These are phyloP conservation scores for Leptopilina boulardi DNA, from an alignment of 1,140 invertebrate genomes.

Conservation along the genomic window DNA sequence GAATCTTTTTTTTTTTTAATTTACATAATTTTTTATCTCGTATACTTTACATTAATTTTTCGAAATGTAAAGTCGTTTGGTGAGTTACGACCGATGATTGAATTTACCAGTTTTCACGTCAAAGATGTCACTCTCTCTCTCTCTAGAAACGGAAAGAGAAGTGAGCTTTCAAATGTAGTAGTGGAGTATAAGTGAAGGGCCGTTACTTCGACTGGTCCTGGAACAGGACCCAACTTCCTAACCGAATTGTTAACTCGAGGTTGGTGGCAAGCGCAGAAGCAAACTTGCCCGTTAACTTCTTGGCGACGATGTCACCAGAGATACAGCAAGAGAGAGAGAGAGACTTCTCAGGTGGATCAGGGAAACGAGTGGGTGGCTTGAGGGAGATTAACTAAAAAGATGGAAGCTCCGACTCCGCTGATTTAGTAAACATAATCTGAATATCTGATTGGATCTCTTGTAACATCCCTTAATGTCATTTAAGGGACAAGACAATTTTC, in stretches of 20 bases:
- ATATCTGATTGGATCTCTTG: conserved; percentile 64
- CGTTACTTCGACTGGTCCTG: conserved; percentile 21
- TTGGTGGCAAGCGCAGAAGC: conserved; percentile 50
- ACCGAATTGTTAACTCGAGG: conserved; percentile 66
- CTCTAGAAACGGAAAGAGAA: conserved; percentile 12
- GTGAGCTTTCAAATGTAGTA: conserved; percentile 15
- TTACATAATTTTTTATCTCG: too few species aligned
- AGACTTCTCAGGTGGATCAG: not conserved
- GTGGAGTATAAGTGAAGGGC: conserved; percentile 29
- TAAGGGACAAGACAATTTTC: conserved; percentile 28
- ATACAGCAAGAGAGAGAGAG: conserved; percentile 18
- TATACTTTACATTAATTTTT: not conserved
- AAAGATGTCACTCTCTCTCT: not conserved
- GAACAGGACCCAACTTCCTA: conserved; percentile 53
- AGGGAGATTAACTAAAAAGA: conserved; percentile 6
- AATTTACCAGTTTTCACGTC: conserved; percentile 43
- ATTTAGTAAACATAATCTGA: conserved; percentile 70
- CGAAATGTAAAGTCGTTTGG: not conserved
- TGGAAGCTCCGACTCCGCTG: conserved; percentile 4
- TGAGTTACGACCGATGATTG: conserved; percentile 48
- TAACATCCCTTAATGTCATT: conserved; percentile 25
- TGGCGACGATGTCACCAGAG: conserved; percentile 33
- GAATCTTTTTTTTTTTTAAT: too few species aligned
- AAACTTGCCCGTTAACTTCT: conserved; percentile 56
- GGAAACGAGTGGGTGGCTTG: not conserved